Evolutionary conservation across 2,888 invertebrate genomes (phyloP).

Genomic region (Onthophagus sagittarius): DNA sequence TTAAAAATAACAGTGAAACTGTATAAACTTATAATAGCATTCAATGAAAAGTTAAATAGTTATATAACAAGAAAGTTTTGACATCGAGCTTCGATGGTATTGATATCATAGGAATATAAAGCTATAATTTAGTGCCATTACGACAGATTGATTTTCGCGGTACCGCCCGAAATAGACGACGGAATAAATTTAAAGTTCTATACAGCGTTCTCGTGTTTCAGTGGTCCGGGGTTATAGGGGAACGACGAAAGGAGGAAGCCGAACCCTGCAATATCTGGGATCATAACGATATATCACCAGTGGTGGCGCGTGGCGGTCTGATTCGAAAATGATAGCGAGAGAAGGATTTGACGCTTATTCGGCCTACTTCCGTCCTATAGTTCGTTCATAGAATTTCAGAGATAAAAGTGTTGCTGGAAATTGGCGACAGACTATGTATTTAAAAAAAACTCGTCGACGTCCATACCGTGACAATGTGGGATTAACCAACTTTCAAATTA

Average conservation of each 20-base stretch:
- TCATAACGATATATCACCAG: neutral
- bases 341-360: conserved; percentile 3
- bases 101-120: neutral
- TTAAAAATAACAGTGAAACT: no score
- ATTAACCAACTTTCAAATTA: neutral
- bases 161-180: neutral
- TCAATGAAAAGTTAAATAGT: neutral
- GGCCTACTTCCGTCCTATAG: neutral
- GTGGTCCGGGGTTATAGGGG: neutral
- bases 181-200: neutral
- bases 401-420: neutral
- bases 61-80: neutral
- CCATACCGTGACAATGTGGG: neutral
- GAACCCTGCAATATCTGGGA: neutral
- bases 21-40: neutral
- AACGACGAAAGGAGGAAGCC: neutral
- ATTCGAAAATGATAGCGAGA: conserved; percentile 11
- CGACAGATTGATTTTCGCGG: neutral
- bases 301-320: neutral
- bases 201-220: neutral
- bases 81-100: neutral
- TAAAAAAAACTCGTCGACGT: neutral
- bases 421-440: neutral
- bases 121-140: neutral
- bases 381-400: neutral